Percentiles rank a stretch among this genome's conserved stretches.
These are phyloP conservation scores for Ceratoteleas bidentatus DNA, from an alignment of 1,140 invertebrate species.

Conservation along the genomic window DNA sequence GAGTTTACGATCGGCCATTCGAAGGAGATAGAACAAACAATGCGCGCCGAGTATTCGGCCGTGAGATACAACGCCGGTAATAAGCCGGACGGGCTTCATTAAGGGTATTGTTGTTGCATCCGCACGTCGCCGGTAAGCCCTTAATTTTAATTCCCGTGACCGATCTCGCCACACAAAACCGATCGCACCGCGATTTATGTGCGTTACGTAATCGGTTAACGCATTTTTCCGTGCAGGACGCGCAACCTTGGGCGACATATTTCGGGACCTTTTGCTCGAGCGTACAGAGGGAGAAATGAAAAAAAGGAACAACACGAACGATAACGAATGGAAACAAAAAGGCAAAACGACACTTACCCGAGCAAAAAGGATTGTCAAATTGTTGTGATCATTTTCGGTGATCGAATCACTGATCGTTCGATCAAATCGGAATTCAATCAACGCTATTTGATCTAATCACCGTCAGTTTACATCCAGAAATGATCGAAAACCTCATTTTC, in stretches of 20 bases:
- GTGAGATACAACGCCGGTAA: conserved; percentile 75
- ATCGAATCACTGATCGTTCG: too few species aligned
- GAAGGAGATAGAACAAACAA: conserved; percentile 72
- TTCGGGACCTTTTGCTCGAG: neutral
- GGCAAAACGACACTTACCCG: too few species aligned
- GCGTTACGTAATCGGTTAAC: conserved; percentile 28
- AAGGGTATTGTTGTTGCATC: conserved; percentile 75
- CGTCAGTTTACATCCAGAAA: too few species aligned
- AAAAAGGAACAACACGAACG: neutral
- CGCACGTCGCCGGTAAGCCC: conserved; percentile 54
- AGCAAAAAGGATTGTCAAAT: too few species aligned
- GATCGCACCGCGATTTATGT: conserved; percentile 53
- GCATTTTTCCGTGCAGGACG: conserved; percentile 14
- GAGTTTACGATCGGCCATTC: conserved; percentile 70
- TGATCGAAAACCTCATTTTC: too few species aligned
- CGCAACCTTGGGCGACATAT: conserved; percentile 4
- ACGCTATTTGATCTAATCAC: too few species aligned
- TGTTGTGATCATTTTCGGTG: too few species aligned
- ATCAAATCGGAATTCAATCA: too few species aligned
- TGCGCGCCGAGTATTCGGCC: conserved; percentile 68
- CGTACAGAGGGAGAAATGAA: neutral
- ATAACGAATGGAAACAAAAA: too few species aligned
- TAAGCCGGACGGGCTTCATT: conserved; percentile 77
- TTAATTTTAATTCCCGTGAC: conserved; percentile 66
- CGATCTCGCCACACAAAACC: conserved; percentile 63